A percentile compares a stretch with the other conserved stretches of the same genome.
These are phyloP conservation scores for Venturia canescens DNA, from an alignment of 1,140 invertebrate species.

Conservation along the genomic window DNA sequence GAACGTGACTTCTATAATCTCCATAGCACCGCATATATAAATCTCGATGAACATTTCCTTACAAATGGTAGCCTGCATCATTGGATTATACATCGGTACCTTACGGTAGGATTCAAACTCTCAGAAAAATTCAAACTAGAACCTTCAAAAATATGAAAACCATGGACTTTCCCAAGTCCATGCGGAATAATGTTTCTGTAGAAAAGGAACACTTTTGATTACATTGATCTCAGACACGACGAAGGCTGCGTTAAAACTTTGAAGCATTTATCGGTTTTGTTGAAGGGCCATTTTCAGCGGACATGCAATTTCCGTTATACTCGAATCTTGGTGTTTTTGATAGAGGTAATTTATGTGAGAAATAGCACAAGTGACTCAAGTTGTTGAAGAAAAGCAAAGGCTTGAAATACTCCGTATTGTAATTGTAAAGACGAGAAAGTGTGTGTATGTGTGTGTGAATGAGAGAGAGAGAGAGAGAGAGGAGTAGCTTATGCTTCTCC, in stretches of 20 bases:
- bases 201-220: no score
- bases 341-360: slow-evolving; percentile 71
- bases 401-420: background rate
- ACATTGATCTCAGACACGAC: no score
- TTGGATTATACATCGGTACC: slow-evolving; percentile 5
- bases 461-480: background rate
- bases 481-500: background rate
- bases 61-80: slow-evolving; percentile 61
- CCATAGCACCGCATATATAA: slow-evolving; percentile 30
- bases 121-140: no score
- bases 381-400: slow-evolving; percentile 37
- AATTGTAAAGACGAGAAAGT: no score
- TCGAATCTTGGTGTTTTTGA: slow-evolving; percentile 49
- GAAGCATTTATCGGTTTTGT: background rate
- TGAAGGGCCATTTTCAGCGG: background rate
- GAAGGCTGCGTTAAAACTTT: no score
- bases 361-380: slow-evolving; percentile 51
- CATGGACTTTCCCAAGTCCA: no score
- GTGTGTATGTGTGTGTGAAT: background rate
- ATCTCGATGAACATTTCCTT: slow-evolving; percentile 42
- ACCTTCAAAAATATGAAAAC: no score
- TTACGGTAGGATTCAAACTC: no score
- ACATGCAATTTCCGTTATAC: no score
- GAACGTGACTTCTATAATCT: slow-evolving; percentile 25
- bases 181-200: no score